Conservation (phyloP, 2,888 invertebrate genomes). For the Asteroscopus sphinx region DNA sequence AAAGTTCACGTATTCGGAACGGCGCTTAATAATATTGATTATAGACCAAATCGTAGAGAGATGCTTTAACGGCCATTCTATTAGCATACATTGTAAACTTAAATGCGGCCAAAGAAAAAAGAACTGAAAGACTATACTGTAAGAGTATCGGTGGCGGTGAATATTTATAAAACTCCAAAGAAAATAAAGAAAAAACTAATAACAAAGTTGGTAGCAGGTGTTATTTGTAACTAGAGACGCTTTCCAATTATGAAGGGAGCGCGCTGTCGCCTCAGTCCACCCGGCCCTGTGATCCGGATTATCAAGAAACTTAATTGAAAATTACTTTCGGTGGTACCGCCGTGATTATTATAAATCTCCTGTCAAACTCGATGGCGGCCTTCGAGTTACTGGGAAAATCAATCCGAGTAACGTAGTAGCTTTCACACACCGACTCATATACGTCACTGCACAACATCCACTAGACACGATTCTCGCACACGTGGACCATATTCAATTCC, state of each 20-base stretch:
- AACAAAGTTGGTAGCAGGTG: constrained; percentile 68
- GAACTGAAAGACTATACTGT: constrained; percentile 54
- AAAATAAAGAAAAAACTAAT: constrained; percentile 44
- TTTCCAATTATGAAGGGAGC: constrained; percentile 81
- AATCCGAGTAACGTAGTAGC: constrained; percentile 75
- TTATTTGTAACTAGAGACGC: constrained; percentile 77
- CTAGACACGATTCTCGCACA: constrained; percentile 26
- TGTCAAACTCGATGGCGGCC: constrained; percentile 73
- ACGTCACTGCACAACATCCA: constrained; percentile 37
- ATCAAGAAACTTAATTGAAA: constrained; percentile 87
- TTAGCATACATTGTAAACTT: constrained; percentile 63
- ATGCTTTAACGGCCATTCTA: constrained; percentile 69
- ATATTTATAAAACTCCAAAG: constrained; percentile 54
- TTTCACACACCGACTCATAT: constrained; percentile 65
- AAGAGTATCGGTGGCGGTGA: constrained; percentile 31
- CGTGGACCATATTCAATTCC: constrained; percentile 45
- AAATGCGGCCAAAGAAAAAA: constrained; percentile 56
- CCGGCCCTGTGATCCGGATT: constrained; percentile 81
- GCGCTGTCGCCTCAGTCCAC: constrained; percentile 73
- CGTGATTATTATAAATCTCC: constrained; percentile 80
- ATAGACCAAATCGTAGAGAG: constrained; percentile 75
- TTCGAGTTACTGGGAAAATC: constrained; percentile 68
- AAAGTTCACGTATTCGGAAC: constrained; percentile 72
- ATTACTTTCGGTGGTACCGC: constrained; percentile 82
- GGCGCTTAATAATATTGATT: constrained; percentile 77